phyloP scores from a whole-genome alignment of 2,888 invertebrate genomes.

The Elaeidobius kamerunicus region DNA sequence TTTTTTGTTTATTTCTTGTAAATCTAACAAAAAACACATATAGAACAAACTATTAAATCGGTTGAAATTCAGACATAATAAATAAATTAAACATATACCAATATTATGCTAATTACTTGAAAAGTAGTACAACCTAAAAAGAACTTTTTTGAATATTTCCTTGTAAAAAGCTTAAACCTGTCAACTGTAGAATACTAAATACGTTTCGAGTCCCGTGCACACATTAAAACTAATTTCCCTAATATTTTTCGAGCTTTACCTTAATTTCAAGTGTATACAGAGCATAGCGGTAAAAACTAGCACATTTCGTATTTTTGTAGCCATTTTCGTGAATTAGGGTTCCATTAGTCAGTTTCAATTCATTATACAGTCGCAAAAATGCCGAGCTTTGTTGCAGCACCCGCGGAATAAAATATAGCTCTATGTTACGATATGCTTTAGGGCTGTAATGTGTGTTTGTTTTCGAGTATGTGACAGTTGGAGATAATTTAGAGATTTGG shows the following conservation, averaged over 20 bases:
- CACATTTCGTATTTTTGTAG: conserved; percentile 21
- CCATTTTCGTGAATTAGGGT: conserved; percentile 28
- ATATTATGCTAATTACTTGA: too few relatives aligned
- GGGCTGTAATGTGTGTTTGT: conserved; percentile 10
- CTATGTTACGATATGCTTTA: conserved; percentile 17
- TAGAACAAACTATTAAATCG: too few relatives aligned
- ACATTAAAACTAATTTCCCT: conserved; percentile 7
- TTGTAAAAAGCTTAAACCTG: too few relatives aligned
- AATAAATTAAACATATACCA: too few relatives aligned
- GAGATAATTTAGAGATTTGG: not conserved
- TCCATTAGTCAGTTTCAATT: conserved; percentile 30
- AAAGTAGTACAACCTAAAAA: too few relatives aligned
- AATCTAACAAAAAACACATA: too few relatives aligned
- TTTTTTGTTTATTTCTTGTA: too few relatives aligned
- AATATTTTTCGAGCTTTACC: conserved; percentile 17
- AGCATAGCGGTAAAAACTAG: conserved; percentile 18
- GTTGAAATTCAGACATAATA: too few relatives aligned
- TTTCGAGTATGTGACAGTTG: conserved; percentile 1
- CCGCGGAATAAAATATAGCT: conserved; percentile 16
- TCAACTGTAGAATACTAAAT: too few relatives aligned
- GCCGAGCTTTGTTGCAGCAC: conserved; percentile 8
- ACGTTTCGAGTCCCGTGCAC: too few relatives aligned
- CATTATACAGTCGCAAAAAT: conserved; percentile 27
- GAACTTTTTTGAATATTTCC: too few relatives aligned
- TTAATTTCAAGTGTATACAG: conserved; percentile 18